Base-by-base conservation (phyloP, 2,797 vertebrate genomes). In the Ctenopoma kingsleyae region DNA sequence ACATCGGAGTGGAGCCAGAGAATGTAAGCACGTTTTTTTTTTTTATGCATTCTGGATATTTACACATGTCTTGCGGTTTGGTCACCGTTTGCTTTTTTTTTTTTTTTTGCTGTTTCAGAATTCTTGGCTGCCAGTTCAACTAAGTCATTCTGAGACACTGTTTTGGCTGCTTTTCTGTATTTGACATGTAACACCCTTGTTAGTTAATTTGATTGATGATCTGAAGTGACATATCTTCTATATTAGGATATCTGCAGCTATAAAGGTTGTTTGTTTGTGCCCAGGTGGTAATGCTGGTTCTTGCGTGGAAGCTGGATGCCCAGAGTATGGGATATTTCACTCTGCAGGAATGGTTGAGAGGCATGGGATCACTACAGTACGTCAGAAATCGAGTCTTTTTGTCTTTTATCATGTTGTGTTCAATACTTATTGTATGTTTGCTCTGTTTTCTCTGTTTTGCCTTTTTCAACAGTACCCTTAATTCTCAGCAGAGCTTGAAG, bases 281-380 rank as follows among this genome's bases (percentile, higher is more conserved):
- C 84, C 89, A 99, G 98, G 97, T 99, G 89, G 97, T 99, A 91
- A 99, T 99, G 98, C 95, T 99, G 86, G 98, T 99, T 72, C 91
- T 99, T 71, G 98, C 98, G 20, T 99, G 98, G 98, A 99, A 99
- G 89, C 91, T 99, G 91, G 98, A 99, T 89, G 98, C 98, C 77
- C 98, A 99, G 89, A 99, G 97, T 86, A 99, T 99, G 98, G 98
- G 98, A 46, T 99, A 99, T 90, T 99, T 99, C 87, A 99, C 98
- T 16, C 95, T 98, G 53, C 98, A 99, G 89, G 98, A 99, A 84
- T 99, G 98, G 98, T 94, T 99, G 72, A 97, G 97, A 94, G 98
- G 98, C 89, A 99, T 99, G 98, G 97, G 97, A 62, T 96, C 96
- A 15, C 88, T 99, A 87, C 98, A 98, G 98, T 99, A 97, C 91